phyloP scores from a whole-genome alignment of 2,113 vertebrate genomes.

The Fregetta grallaria region DNA sequence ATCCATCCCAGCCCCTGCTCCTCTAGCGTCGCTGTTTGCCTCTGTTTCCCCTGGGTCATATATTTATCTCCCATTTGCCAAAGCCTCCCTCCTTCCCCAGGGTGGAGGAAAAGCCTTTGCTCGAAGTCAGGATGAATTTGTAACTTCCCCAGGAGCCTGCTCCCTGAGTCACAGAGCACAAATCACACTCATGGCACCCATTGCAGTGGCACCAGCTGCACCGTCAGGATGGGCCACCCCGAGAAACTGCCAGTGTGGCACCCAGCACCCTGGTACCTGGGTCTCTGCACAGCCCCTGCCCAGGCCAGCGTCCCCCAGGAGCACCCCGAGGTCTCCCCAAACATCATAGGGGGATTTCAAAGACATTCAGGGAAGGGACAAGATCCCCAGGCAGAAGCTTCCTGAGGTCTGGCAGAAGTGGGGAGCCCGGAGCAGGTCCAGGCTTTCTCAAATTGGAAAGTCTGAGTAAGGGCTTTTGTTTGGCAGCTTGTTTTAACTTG shows the following conservation, averaged over 20 bases:
- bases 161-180: not conserved
- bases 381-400: not conserved
- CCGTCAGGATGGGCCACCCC: not conserved
- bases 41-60: not conserved
- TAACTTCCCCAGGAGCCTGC: not conserved
- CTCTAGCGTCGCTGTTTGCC: not conserved
- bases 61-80: conserved; percentile 43
- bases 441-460: not conserved
- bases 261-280: not conserved
- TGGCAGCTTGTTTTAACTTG: not conserved
- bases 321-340: not conserved
- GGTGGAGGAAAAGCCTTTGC: conserved; percentile 8
- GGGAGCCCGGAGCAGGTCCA: not conserved
- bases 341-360: not conserved
- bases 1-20: not conserved
- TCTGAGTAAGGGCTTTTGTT: not conserved
- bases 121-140: not conserved
- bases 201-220: not conserved
- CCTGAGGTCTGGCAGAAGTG: not conserved
- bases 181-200: rapidly evolving
- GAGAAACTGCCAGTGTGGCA: rapidly evolving
- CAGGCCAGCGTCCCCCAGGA: not conserved
- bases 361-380: not conserved
- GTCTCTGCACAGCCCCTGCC: not conserved
- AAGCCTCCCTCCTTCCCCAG: conserved; percentile 5